These are phyloP conservation scores for Myotis planiceps DNA, from an alignment of 2,797 vertebrate species.

Conservation along the genomic window DNA sequence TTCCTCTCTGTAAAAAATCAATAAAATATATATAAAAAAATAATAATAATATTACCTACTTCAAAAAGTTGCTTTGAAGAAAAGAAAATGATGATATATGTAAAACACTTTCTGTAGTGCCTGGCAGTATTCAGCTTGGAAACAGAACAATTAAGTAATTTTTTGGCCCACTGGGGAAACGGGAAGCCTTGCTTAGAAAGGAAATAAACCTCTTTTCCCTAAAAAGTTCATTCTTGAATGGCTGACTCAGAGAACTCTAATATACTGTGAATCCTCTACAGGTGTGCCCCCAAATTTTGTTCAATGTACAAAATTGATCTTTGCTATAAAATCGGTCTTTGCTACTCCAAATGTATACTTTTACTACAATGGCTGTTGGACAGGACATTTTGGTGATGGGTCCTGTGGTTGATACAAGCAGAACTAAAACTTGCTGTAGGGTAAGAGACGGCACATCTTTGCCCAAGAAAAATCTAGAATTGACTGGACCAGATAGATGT, in stretches of 20 bases:
- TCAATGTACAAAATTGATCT: neutral
- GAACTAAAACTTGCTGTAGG: neutral
- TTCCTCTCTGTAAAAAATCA: too few species aligned
- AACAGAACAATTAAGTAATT: neutral
- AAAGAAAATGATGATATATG: neutral
- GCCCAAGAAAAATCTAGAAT: neutral
- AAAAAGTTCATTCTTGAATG: neutral
- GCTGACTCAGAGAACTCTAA: neutral
- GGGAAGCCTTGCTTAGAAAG: neutral
- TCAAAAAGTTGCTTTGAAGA: slow-evolving; percentile 1
- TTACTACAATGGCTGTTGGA: neutral
- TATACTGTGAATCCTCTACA: neutral
- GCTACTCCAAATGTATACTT: neutral
- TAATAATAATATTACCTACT: neutral
- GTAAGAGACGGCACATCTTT: neutral
- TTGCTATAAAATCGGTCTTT: neutral
- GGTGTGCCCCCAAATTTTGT: neutral
- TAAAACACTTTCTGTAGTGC: neutral
- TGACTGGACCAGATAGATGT: neutral
- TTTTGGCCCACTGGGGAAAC: neutral
- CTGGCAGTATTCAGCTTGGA: neutral
- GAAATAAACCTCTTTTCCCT: neutral
- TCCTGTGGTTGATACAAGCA: neutral
- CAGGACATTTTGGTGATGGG: neutral
- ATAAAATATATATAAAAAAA: too few species aligned